These are phyloP conservation scores for Smittia aterrima DNA, from an alignment of 2,888 invertebrate species.

Conservation along the genomic window DNA sequence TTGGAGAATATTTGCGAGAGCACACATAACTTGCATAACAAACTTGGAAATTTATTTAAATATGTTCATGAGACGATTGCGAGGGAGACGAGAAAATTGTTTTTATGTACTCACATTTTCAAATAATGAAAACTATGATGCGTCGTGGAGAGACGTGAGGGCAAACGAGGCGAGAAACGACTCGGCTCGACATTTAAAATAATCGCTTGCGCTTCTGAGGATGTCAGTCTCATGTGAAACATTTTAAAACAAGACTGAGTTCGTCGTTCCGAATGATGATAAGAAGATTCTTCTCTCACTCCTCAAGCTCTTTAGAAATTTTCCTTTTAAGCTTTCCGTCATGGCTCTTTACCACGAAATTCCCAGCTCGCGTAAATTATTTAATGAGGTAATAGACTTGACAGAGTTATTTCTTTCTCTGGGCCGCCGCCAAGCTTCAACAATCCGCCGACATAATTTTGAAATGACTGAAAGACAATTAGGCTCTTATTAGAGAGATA, in stretches of 20 bases:
- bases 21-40: conserved; percentile 7
- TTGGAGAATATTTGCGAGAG: background rate
- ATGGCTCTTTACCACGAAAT: background rate
- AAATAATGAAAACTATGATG: background rate
- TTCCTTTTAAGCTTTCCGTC: background rate
- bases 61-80: background rate
- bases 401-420: background rate
- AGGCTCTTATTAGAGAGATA: conserved; percentile 14
- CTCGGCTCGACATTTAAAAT: conserved; percentile 5
- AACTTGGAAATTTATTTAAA: background rate
- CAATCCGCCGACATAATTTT: conserved; percentile 7
- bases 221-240: background rate
- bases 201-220: background rate
- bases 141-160: background rate
- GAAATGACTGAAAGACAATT: conserved; percentile 13
- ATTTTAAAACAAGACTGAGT: background rate
- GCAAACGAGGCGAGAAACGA: background rate
- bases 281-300: background rate
- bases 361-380: background rate
- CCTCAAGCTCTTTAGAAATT: too few relatives aligned
- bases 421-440: background rate
- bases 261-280: background rate
- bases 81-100: background rate
- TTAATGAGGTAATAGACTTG: conserved; percentile 14
- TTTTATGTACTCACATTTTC: background rate